Evolutionary conservation across 2,797 vertebrate species (phyloP).

Genomic region (Artibeus jamaicensis): DNA sequence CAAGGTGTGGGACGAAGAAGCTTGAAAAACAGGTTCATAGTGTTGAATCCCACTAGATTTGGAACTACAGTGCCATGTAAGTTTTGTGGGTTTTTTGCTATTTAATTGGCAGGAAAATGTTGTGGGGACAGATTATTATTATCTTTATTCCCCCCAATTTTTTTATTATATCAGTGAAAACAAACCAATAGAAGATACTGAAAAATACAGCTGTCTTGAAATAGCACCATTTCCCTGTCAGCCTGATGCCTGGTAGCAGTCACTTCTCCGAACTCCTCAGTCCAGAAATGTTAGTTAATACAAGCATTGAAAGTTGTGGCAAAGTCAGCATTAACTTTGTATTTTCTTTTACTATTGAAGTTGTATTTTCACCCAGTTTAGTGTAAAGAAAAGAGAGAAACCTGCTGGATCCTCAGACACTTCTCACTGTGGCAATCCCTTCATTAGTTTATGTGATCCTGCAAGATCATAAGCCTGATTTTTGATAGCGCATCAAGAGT

Average conservation of each 20-base stretch:
- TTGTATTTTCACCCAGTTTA: background rate
- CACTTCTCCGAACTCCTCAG: background rate
- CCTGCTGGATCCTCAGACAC: background rate
- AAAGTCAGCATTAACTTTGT: background rate
- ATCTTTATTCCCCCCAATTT: background rate
- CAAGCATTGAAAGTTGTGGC: background rate
- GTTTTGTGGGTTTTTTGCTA: conserved; percentile 70
- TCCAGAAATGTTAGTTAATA: background rate
- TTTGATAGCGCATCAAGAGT: background rate
- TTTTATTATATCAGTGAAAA: background rate
- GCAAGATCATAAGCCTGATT: background rate
- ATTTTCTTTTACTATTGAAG: conserved; percentile 12
- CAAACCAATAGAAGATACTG: background rate
- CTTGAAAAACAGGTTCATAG: conserved; percentile 97
- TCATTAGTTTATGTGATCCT: background rate
- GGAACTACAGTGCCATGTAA: conserved; percentile 99
- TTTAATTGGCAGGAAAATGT: background rate
- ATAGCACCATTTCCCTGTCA: background rate
- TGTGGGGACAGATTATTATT: background rate
- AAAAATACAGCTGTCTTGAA: background rate
- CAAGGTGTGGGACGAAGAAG: conserved; percentile 98
- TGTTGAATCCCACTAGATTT: conserved; percentile 93
- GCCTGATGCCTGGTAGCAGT: background rate
- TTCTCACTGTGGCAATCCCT: background rate
- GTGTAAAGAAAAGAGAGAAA: background rate